These are phyloP conservation scores for Ichneumon xanthorius DNA, from an alignment of 2,888 invertebrate species.

Conservation along the genomic window DNA sequence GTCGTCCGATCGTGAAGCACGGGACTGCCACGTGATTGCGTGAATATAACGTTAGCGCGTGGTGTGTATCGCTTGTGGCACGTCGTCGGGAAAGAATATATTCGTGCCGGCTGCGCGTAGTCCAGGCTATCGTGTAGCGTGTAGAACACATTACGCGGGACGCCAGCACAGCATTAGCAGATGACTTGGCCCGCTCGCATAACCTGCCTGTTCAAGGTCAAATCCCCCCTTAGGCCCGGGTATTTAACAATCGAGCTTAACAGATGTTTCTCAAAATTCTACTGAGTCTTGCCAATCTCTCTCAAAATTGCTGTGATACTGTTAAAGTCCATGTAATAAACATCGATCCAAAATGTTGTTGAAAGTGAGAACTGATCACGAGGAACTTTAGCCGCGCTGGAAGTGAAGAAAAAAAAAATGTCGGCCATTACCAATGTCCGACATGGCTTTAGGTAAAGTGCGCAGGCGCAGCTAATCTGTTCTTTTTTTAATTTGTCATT, in stretches of 20 bases:
- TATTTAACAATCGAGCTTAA: conserved; percentile 10
- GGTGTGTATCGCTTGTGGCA: conserved; percentile 10
- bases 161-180: conserved; percentile 5
- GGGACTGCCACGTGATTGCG: conserved; percentile 57
- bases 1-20: conserved; percentile 39
- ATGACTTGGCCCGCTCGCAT: conserved; percentile 22
- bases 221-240: background rate
- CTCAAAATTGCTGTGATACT: too few relatives aligned
- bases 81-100: conserved; percentile 43
- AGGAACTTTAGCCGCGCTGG: too few relatives aligned
- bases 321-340: too few relatives aligned
- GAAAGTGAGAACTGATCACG: too few relatives aligned
- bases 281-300: background rate
- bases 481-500: too few relatives aligned
- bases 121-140: conserved; percentile 8
- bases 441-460: too few relatives aligned
- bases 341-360: too few relatives aligned
- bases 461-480: too few relatives aligned
- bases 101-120: conserved; percentile 33
- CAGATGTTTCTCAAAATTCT: background rate
- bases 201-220: conserved; percentile 34
- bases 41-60: conserved; percentile 16
- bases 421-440: too few relatives aligned
- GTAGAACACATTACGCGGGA: background rate
- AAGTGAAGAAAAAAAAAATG: too few relatives aligned